These are phyloP conservation scores for Lymantria dispar DNA, from an alignment of 2,888 invertebrate species.

Conservation along the genomic window DNA sequence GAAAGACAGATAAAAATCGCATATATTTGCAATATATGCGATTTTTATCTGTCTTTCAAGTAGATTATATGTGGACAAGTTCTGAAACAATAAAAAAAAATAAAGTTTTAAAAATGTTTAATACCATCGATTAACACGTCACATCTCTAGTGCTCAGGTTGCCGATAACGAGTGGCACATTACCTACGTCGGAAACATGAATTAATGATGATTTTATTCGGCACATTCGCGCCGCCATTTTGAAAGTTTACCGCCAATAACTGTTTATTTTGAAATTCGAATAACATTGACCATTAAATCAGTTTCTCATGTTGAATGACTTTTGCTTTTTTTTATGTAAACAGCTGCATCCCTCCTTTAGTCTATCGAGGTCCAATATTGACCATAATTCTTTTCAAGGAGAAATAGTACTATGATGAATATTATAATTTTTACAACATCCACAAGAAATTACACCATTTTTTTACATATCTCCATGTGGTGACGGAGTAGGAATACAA, in stretches of 20 bases:
- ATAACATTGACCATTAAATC: conserved; percentile 15
- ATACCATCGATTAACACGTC: background rate
- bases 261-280: conserved; percentile 30
- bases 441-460: too few relatives aligned
- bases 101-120: background rate
- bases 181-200: conserved; percentile 69
- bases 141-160: conserved; percentile 17
- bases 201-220: conserved; percentile 77
- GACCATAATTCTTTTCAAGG: too few relatives aligned
- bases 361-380: background rate
- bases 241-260: conserved; percentile 28
- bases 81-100: background rate
- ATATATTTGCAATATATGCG: too few relatives aligned
- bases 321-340: background rate
- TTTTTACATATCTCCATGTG: too few relatives aligned
- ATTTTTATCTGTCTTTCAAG: too few relatives aligned
- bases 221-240: conserved; percentile 29
- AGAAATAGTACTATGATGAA: too few relatives aligned
- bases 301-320: background rate
- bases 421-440: too few relatives aligned
- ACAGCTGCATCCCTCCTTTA: background rate
- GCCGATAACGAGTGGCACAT: conserved; percentile 71
- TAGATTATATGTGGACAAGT: too few relatives aligned
- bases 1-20: too few relatives aligned
- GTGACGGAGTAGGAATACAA: too few relatives aligned